Evolutionary conservation across 2,113 vertebrate genomes (phyloP).

Genomic region (Donacobius atricapilla): DNA sequence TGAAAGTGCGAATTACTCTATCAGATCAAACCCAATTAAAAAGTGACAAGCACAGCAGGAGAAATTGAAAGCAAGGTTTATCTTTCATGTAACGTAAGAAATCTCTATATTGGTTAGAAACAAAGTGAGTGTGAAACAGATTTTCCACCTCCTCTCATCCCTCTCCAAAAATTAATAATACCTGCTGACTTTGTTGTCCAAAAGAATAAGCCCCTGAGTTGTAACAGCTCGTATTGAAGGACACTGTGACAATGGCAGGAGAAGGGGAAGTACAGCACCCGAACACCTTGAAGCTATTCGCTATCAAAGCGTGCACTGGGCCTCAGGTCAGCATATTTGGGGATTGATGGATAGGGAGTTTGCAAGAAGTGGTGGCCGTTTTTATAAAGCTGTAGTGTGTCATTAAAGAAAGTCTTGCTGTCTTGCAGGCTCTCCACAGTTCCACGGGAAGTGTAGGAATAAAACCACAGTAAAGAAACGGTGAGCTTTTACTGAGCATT

Average conservation of each 20-base stretch:
- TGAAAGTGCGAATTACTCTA: conserved; percentile 63
- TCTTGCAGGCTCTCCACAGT: not conserved
- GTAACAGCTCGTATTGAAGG: not conserved
- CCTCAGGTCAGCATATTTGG: not conserved
- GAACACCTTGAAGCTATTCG: not conserved
- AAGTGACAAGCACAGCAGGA: conserved; percentile 62
- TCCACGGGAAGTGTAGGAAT: not conserved
- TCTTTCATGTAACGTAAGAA: conserved; percentile 49
- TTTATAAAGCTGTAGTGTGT: not conserved
- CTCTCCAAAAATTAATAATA: not conserved
- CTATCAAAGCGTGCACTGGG: not conserved
- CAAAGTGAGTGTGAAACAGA: conserved; percentile 43
- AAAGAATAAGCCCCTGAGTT: not conserved
- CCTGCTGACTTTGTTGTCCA: not conserved
- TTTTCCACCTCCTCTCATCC: not conserved
- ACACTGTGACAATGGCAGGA: not conserved
- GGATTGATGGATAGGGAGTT: not conserved
- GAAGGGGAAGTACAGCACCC: not conserved
- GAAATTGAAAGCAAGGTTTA: conserved; percentile 56
- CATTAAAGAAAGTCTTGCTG: not conserved
- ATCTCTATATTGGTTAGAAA: conserved; percentile 46
- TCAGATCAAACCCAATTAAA: conserved; percentile 70
- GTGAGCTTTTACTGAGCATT: not conserved
- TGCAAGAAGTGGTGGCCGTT: not conserved
- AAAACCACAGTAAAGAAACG: not conserved